A percentile compares a stretch with the other conserved stretches of the same genome.
Evolutionary conservation across 2,888 invertebrate species (phyloP).

Genomic region (Rotaria magnacalcarata): DNA sequence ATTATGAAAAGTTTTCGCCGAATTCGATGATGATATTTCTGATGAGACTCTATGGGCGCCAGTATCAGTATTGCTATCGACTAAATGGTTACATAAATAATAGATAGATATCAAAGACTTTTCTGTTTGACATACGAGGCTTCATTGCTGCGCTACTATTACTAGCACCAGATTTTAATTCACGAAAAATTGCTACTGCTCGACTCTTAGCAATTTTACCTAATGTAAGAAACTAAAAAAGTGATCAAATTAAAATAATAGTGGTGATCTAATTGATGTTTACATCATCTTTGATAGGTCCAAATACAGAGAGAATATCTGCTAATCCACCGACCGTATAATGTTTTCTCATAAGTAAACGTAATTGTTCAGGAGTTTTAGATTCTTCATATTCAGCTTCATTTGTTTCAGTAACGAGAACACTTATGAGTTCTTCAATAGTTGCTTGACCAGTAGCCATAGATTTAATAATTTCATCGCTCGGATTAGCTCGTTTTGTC

Average conservation of each 20-base stretch:
- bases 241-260: background rate
- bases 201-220: slow-evolving; percentile 26
- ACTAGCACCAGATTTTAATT: background rate
- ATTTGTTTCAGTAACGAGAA: background rate
- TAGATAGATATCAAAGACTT: background rate
- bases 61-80: background rate
- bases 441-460: slow-evolving; percentile 7
- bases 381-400: background rate
- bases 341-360: slow-evolving; percentile 35
- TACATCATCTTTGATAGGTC: slow-evolving; percentile 12
- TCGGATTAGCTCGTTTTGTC: background rate
- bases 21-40: background rate
- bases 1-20: background rate
- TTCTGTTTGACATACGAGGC: background rate
- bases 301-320: slow-evolving; percentile 3
- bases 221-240: background rate
- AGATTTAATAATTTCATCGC: slow-evolving; percentile 23
- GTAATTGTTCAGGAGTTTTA: background rate
- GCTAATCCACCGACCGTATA: slow-evolving; percentile 19
- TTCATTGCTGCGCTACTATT: background rate
- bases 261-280: background rate
- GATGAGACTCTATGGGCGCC: background rate
- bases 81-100: background rate
- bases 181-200: slow-evolving; percentile 33
- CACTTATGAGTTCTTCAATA: slow-evolving; percentile 6